phyloP scores from a whole-genome alignment of 1,140 invertebrate genomes.

The Calephelis virginiensis region DNA sequence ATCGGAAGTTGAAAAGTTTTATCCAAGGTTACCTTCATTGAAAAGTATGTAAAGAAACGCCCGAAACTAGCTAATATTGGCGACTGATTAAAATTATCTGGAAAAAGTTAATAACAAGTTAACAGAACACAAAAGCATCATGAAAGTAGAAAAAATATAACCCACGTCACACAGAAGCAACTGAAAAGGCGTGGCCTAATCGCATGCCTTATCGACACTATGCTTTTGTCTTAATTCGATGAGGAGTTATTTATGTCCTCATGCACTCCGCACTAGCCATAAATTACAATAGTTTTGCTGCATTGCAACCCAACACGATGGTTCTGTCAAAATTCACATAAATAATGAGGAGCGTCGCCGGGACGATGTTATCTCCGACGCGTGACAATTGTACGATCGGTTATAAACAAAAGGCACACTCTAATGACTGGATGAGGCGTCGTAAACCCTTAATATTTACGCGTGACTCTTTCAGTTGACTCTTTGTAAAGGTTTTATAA shows the following conservation, averaged over 20 bases:
- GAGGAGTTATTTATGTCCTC: conserved; percentile 59
- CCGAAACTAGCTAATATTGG: no score
- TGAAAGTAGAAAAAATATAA: conserved; percentile 61
- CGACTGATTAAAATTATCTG: no score
- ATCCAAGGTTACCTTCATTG: no score
- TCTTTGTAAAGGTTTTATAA: conserved; percentile 69
- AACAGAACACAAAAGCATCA: conserved; percentile 41
- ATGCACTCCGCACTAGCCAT: conserved; percentile 52
- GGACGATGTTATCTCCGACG: conserved; percentile 59
- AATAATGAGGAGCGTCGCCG: conserved; percentile 59
- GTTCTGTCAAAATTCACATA: conserved; percentile 74
- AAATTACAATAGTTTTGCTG: conserved; percentile 67
- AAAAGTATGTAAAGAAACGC: no score
- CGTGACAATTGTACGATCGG: conserved; percentile 62
- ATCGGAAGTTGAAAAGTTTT: no score
- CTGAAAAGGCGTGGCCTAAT: conserved; percentile 58
- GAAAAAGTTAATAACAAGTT: conserved; percentile 10
- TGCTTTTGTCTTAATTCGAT: conserved; percentile 73
- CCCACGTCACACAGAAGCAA: conserved; percentile 56
- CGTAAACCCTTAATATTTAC: conserved; percentile 73
- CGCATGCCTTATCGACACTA: conserved; percentile 55
- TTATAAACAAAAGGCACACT: conserved; percentile 66
- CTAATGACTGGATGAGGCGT: conserved; percentile 71
- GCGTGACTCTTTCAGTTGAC: conserved; percentile 62
- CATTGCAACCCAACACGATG: conserved; percentile 41